A percentile compares a stretch with the other conserved stretches of the same genome.
Evolutionary conservation across 2,888 invertebrate genomes (phyloP).

Genomic region (Lissocephala sabroskyi): DNA sequence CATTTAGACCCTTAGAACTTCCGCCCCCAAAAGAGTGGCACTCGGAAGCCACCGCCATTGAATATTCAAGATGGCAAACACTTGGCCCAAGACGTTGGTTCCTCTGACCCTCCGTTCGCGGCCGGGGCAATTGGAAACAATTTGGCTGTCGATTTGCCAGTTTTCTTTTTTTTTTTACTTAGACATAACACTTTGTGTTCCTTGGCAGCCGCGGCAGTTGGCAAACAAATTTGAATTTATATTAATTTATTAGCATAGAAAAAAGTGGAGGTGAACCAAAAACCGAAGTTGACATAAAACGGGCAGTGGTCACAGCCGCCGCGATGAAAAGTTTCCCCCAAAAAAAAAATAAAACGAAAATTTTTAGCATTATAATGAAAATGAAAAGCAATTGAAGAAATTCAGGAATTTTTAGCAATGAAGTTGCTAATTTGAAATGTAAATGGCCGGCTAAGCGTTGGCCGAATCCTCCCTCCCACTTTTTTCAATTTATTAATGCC

Average conservation of each 20-base stretch:
- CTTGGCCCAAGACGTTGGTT: conserved; percentile 11
- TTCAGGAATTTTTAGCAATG: conserved; percentile 56
- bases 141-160: conserved; percentile 28
- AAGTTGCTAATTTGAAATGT: conserved; percentile 65
- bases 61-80: conserved; percentile 52
- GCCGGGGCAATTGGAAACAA: conserved; percentile 45
- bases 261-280: conserved; percentile 7
- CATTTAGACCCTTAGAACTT: no score
- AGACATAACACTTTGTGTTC: conserved; percentile 54
- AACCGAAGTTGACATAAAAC: conserved; percentile 13
- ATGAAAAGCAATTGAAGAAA: conserved; percentile 64
- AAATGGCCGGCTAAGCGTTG: conserved; percentile 34
- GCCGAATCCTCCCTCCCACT: conserved; percentile 8
- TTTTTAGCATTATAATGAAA: conserved; percentile 46
- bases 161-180: neutral
- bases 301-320: no score
- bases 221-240: conserved; percentile 70
- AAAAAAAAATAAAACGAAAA: neutral
- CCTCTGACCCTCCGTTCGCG: conserved; percentile 38
- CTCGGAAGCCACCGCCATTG: conserved; percentile 33
- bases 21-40: no score
- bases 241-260: conserved; percentile 70
- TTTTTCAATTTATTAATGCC: conserved; percentile 47
- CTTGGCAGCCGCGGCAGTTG: conserved; percentile 50
- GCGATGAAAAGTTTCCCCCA: neutral